Conservation (phyloP, 2,113 vertebrate genomes). For the Carettochelys insculpta region DNA sequence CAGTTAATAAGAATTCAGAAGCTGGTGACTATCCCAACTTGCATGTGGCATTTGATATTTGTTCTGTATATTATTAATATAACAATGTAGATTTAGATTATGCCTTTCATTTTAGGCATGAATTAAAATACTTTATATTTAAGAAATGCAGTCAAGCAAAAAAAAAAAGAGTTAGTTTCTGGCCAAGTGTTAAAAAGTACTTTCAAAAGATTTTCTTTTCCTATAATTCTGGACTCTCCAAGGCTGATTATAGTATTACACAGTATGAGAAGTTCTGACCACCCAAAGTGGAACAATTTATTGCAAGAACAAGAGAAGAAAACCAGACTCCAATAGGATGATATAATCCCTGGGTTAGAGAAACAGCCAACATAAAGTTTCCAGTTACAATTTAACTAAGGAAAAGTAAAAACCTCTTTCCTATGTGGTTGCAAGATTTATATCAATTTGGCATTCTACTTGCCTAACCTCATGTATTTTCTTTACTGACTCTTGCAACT, state of each 20-base stretch:
- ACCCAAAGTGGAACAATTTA: background rate
- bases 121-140: background rate
- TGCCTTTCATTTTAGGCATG: fast-evolving
- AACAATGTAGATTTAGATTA: background rate
- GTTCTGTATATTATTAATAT: background rate
- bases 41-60: background rate
- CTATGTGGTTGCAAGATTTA: background rate
- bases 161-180: background rate
- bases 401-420: background rate
- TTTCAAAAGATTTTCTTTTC: background rate
- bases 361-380: background rate
- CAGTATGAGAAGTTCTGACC: background rate
- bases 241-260: background rate
- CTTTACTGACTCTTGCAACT: conserved; percentile 24
- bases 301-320: background rate
- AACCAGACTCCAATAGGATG: background rate
- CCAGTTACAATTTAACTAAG: background rate
- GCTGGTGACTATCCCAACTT: background rate
- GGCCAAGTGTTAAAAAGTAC: background rate
- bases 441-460: background rate
- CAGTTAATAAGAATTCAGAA: background rate
- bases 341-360: background rate
- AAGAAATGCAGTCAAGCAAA: background rate
- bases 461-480: background rate
- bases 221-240: background rate